Evolutionary conservation across 1,140 invertebrate genomes (phyloP), one percentile per base, ranked within the genome.

Genomic region (Euura lappo): DNA sequence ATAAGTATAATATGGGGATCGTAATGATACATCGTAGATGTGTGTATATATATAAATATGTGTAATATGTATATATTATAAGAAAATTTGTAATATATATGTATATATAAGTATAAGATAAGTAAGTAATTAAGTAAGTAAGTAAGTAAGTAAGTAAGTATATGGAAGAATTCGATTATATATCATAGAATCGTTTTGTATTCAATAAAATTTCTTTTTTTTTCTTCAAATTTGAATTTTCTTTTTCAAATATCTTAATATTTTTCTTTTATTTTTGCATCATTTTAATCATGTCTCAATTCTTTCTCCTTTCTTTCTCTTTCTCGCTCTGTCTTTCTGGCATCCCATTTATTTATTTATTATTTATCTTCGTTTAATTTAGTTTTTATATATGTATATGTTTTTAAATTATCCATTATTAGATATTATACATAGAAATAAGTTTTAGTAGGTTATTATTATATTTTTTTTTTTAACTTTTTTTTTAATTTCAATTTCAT

Each of bases 81-180:
- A 60, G 51, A 60, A n/a, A 60, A 11, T 8, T 11, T 60, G 13
- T 5, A 60, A 60, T 60, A 60, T 60, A 60, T 6, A n/a, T 60
- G 28, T 28, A 28, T 28, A 28, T 28, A 28, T 28, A 28, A 28
- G 28, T 28, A 28, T 28, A 28, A 28, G 28, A 28, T 28, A 28
- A 28, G 28, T 28, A 28, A 28, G 28, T 28, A 28, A 28, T 28
- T 28, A 28, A 28, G 28, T 28, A 28, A 28, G 28, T 28, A 28
- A 28, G 28, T 28, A 28, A 28, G 28, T 28, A 28, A 28, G 28
- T 28, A 28, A 28, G 28, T 28, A 28, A 28, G 28, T 28, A 28
- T 28, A 78, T 74, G 78, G 76, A 79, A 79, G 79, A 83, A 73
- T 80, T 74, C 79, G 77, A 78, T 80, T 78, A 77, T 79, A 28